Percentiles rank a stretch among this genome's conserved stretches.
These are phyloP conservation scores for Enoplosus armatus DNA, from an alignment of 2,797 vertebrate genomes.

Conservation along the genomic window DNA sequence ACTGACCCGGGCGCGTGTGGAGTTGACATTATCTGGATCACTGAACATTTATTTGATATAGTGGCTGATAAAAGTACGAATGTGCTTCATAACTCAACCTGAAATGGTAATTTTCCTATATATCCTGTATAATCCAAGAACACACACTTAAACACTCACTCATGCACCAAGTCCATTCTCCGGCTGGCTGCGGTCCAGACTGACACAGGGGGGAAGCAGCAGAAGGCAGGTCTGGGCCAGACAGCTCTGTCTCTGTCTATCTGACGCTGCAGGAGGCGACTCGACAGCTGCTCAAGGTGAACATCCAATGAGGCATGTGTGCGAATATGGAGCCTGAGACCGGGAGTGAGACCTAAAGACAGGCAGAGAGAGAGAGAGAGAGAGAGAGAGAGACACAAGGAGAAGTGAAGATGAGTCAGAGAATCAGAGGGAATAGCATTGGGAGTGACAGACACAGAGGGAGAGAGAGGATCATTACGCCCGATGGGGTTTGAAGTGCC, in stretches of 20 bases:
- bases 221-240: constrained; percentile 64
- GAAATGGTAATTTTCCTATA: constrained; percentile 35
- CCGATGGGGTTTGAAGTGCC: constrained; percentile 21
- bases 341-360: constrained; percentile 30
- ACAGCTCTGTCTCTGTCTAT: constrained; percentile 68
- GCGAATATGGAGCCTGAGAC: constrained; percentile 36
- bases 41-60: constrained; percentile 26
- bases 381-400: constrained; percentile 1
- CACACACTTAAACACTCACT: constrained; percentile 44
- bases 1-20: background rate
- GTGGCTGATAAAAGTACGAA: constrained; percentile 41
- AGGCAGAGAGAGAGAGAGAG: constrained; percentile 33
- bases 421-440: constrained; percentile 19
- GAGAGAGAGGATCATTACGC: constrained; percentile 39
- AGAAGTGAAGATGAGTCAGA: constrained; percentile 36
- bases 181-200: constrained; percentile 63
- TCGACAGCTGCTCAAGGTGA: constrained; percentile 76
- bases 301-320: constrained; percentile 65
- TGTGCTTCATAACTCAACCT: constrained; percentile 33
- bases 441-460: constrained; percentile 35
- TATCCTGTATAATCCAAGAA: constrained; percentile 21
- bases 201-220: constrained; percentile 57
- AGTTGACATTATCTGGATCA: constrained; percentile 1
- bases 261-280: constrained; percentile 57
- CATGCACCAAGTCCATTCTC: constrained; percentile 45